Evolutionary conservation across 1,140 invertebrate genomes (phyloP).

Genomic region (Aradophagus sp.): DNA sequence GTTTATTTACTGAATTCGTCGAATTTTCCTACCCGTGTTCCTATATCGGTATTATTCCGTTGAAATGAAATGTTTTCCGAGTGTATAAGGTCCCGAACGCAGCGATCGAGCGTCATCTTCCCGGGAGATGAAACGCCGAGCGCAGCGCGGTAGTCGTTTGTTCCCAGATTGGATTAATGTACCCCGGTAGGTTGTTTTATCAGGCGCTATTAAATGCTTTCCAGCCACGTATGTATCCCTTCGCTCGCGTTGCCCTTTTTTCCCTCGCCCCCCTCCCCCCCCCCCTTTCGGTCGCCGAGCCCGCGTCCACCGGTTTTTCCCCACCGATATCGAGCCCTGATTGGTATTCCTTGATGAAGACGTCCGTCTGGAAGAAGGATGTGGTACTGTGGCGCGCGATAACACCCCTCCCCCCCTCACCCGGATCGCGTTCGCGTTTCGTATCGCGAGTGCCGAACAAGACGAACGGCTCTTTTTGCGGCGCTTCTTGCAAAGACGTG

Average conservation of each 20-base stretch:
- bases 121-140: no score
- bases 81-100: no score
- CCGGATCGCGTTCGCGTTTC: background rate
- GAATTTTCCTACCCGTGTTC: no score
- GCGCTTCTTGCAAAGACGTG: slow-evolving; percentile 34
- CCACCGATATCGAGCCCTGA: slow-evolving; percentile 47
- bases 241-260: slow-evolving; percentile 13
- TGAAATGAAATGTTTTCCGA: no score
- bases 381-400: slow-evolving; percentile 52
- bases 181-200: slow-evolving; percentile 40
- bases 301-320: slow-evolving; percentile 59
- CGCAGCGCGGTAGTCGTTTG: slow-evolving; percentile 64
- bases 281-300: slow-evolving; percentile 9
- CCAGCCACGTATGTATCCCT: slow-evolving; percentile 52
- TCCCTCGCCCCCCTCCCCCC: slow-evolving; percentile 18
- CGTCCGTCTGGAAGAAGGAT: slow-evolving; percentile 58
- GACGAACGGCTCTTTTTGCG: slow-evolving; percentile 49
- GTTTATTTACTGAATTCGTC: no score
- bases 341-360: slow-evolving; percentile 67
- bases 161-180: slow-evolving; percentile 59
- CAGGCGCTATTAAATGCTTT: slow-evolving; percentile 68
- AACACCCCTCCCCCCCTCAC: slow-evolving; percentile 23
- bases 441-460: slow-evolving; percentile 53
- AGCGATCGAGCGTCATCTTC: no score
- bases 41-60: no score